Conservation (phyloP, 2,888 invertebrate species). For the Lissocephala sabroskyi region DNA sequence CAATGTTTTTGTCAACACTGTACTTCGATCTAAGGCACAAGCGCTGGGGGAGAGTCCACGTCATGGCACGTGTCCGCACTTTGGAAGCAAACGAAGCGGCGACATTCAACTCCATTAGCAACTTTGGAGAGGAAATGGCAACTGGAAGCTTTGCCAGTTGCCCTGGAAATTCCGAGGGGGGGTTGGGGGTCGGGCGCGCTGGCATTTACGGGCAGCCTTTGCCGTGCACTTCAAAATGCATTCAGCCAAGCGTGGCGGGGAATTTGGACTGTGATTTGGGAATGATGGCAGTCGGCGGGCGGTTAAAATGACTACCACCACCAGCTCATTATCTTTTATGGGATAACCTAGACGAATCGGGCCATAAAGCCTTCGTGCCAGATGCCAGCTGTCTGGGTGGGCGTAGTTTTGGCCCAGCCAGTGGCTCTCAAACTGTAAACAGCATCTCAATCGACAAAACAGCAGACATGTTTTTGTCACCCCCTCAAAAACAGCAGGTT, state of each 20-base stretch:
- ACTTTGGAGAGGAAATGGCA: conserved; percentile 5
- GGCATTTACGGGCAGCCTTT: conserved; percentile 36
- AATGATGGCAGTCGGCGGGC: too few species aligned
- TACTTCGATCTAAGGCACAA: too few species aligned
- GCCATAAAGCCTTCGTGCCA: conserved; percentile 38
- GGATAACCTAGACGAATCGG: too few species aligned
- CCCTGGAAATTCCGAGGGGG: too few species aligned
- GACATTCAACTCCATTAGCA: conserved; percentile 46
- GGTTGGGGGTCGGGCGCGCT: too few species aligned
- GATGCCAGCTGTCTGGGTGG: too few species aligned
- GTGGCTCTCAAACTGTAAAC: conserved; percentile 42
- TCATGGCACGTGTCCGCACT: conserved; percentile 67
- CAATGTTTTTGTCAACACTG: conserved; percentile 44
- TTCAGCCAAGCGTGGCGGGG: conserved; percentile 30
- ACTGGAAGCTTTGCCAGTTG: too few species aligned
- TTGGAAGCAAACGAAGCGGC: conserved; percentile 52
- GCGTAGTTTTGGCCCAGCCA: conserved; percentile 11
- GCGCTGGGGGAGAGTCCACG: too few species aligned
- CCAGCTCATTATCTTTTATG: conserved; percentile 61
- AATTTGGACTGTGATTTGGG: too few species aligned
- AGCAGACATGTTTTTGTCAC: neutral
- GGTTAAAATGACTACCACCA: too few species aligned
- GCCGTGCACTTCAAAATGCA: conserved; percentile 58
- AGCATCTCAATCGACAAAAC: conserved; percentile 50
- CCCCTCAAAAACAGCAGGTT: conserved; percentile 12